Evolutionary conservation across 1,140 invertebrate genomes (phyloP), one percentile per base, ranked within the genome.

Genomic region (Hylaeus anthracinus): DNA sequence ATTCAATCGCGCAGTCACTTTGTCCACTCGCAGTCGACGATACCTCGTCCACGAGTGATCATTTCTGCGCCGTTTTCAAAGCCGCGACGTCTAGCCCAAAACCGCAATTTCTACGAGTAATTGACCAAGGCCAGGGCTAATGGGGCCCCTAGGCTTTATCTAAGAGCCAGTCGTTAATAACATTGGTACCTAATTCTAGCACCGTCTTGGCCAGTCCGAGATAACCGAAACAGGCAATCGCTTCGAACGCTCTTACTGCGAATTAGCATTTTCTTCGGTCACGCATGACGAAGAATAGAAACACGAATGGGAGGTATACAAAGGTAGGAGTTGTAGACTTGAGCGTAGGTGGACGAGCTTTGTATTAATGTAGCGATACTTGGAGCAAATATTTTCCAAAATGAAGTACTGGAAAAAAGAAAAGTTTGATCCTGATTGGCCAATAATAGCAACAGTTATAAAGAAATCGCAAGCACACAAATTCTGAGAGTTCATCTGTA

Each of bases 1-100:
- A 58, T 78, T 78, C 73, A 45, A 66, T 75, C 73, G 61, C 61
- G 61, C 51, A 26, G 63, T 66, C 63, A 56, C 73, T 75, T 75
- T 75, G 61, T 66, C 1, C 26, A 9, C n/a, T 4, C 14, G 37
- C 6, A 5, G 1, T 1, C 10, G 4, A 8, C 45, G n/a, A 12
- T 67, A 37, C 39, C 1, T 39, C 3, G 9, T 39, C 14, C 53
- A 14, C 37, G 56, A 72, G 41, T 43, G n/a, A 45, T 60, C 55
- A 45, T 73, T 63, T 26, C 12, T 43, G 1, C 4, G 1, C 15
- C 58, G 26, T 26, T 37, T 60, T 26, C n/a, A 60, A 60, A 60
- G n/a, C 5, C 58, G 43, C 41, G 14, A 45, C 60, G 26, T 2
- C 60, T 0, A 8, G n/a, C 5, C 4, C 3, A 43, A 45, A 65